Conservation (phyloP, 1,140 invertebrate genomes). For the Lepidurus arcticus region DNA sequence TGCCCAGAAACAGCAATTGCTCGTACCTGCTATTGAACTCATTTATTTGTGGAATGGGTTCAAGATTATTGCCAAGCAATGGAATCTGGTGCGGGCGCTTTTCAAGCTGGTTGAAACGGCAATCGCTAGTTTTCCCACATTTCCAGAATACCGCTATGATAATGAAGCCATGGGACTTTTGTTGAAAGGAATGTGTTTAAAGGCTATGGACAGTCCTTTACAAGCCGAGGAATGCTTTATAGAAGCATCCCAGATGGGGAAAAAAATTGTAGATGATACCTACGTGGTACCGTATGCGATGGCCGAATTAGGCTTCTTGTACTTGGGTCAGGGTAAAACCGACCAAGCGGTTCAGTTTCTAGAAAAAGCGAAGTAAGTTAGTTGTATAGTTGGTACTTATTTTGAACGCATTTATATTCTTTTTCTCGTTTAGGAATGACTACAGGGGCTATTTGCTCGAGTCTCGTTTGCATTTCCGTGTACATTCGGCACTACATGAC, state of each 20-base stretch:
- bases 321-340: slow-evolving; percentile 59
- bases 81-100: slow-evolving; percentile 60
- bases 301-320: slow-evolving; percentile 76
- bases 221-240: slow-evolving; percentile 71
- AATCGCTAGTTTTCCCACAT: slow-evolving; percentile 42
- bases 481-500: slow-evolving; percentile 69
- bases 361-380: slow-evolving; percentile 72
- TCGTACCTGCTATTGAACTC: slow-evolving; percentile 78
- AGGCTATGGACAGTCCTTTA: slow-evolving; percentile 61
- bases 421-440: slow-evolving; percentile 62
- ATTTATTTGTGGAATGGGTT: slow-evolving; percentile 94
- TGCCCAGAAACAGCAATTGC: slow-evolving; percentile 63
- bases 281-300: slow-evolving; percentile 81
- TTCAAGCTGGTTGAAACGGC: slow-evolving; percentile 64
- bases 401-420: slow-evolving; percentile 31
- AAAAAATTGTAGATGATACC: slow-evolving; percentile 71
- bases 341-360: slow-evolving; percentile 64
- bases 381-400: background rate
- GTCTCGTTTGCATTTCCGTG: slow-evolving; percentile 83
- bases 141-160: slow-evolving; percentile 56
- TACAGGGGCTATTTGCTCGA: slow-evolving; percentile 85
- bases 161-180: slow-evolving; percentile 70
- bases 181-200: slow-evolving; percentile 76
- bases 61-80: slow-evolving; percentile 68
- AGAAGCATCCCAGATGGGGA: slow-evolving; percentile 62